A percentile compares a stretch with the other conserved stretches of the same genome.
phyloP scores from a whole-genome alignment of 2,797 vertebrate genomes.

The Synaphobranchus kaupii region DNA sequence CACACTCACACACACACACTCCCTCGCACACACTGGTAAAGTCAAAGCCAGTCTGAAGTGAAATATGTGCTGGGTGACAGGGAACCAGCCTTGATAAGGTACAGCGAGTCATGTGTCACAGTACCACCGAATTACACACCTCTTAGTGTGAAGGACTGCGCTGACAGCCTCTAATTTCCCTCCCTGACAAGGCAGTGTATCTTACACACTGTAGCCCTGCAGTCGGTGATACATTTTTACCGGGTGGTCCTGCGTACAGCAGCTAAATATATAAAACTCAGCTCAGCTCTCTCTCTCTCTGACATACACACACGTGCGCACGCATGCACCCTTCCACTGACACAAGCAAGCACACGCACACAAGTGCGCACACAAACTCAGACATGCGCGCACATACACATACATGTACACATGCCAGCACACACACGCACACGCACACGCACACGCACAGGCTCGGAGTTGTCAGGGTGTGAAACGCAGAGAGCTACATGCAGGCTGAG shows the following conservation, averaged over 20 bases:
- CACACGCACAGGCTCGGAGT: not conserved
- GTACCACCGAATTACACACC: not conserved
- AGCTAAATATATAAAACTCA: slow-evolving; percentile 20
- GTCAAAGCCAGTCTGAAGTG: not conserved
- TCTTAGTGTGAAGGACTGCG: not conserved
- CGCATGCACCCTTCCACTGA: not conserved
- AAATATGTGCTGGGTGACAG: not conserved
- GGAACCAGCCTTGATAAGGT: not conserved
- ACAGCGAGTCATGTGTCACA: not conserved
- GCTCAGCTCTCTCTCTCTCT: not conserved
- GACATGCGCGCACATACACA: not conserved
- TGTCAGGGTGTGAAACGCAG: not conserved
- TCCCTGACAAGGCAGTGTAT: not conserved
- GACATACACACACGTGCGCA: not conserved
- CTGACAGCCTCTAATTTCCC: not conserved
- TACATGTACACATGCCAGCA: not conserved
- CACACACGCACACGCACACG: not conserved
- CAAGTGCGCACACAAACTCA: too few relatives aligned
- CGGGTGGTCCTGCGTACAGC: not conserved
- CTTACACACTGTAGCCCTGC: not conserved
- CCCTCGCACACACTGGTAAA: not conserved
- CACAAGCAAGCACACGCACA: not conserved
- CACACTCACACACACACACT: not conserved
- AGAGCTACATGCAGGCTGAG: not conserved
- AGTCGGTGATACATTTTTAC: not conserved